Conservation (phyloP, 2,888 invertebrate genomes). For the Eulithis testata region DNA sequence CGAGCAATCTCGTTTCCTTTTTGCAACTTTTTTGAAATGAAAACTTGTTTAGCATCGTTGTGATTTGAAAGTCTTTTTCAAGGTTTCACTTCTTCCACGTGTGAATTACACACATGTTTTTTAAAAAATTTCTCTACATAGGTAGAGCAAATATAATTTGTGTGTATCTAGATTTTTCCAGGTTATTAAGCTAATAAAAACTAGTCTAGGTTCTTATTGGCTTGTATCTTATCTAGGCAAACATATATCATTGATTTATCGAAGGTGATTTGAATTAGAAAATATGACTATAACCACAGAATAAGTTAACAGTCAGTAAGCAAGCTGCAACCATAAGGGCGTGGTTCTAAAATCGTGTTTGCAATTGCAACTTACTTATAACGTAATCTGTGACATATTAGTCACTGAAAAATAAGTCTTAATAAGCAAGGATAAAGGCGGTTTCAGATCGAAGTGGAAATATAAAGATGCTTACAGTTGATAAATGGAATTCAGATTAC, state of each 20-base stretch:
- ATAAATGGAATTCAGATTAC: constrained; percentile 33
- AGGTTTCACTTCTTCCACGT: too few species aligned
- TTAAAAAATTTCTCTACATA: too few species aligned
- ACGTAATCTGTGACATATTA: not conserved
- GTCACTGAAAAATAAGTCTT: constrained; percentile 9
- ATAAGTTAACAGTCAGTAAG: constrained; percentile 7
- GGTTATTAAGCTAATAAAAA: not conserved
- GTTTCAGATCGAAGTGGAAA: not conserved
- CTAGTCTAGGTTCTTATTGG: not conserved
- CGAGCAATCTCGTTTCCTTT: too few species aligned
- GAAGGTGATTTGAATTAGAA: constrained; percentile 21
- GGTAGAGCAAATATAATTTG: too few species aligned
- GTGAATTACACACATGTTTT: too few species aligned
- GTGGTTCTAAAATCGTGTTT: constrained; percentile 22
- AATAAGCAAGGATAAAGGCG: not conserved
- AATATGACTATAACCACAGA: constrained; percentile 23
- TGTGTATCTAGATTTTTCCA: too few species aligned
- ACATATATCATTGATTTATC: constrained; percentile 14
- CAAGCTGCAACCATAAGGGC: constrained; percentile 13
- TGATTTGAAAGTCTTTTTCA: too few species aligned
- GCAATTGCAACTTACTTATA: not conserved
- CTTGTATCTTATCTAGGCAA: constrained; percentile 2
- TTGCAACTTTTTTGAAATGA: too few species aligned
- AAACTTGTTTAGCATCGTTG: too few species aligned
- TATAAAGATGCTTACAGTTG: constrained; percentile 27